Evolutionary conservation across 1,140 invertebrate species (phyloP).

Genomic region (Diprion similis): DNA sequence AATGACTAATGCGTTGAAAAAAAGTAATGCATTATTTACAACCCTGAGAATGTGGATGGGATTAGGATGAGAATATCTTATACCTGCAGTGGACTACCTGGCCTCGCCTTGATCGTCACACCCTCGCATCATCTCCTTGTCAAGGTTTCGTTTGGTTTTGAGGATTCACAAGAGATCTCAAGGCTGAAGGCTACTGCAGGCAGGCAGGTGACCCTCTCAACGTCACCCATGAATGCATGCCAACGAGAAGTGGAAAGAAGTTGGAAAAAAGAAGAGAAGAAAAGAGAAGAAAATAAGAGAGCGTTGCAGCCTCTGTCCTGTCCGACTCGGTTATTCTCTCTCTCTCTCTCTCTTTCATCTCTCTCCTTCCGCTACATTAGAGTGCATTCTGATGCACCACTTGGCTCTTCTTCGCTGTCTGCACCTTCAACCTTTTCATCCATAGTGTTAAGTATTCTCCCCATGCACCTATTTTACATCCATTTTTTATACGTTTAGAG

Average conservation of each 20-base stretch:
- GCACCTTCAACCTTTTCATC: no score
- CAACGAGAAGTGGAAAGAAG: conserved; percentile 27
- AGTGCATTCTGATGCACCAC: not conserved
- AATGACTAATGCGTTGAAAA: no score
- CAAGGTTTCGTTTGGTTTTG: not conserved
- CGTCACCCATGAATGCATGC: conserved; percentile 23
- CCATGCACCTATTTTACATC: no score
- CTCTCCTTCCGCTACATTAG: not conserved
- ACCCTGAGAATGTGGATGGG: no score
- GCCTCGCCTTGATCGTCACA: no score
- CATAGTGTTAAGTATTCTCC: no score
- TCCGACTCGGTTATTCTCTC: conserved; percentile 19
- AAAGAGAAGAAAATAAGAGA: conserved; percentile 7
- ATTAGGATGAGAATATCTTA: no score
- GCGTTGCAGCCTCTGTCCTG: conserved; percentile 14
- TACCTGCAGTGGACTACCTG: no score
- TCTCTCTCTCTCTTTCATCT: not conserved
- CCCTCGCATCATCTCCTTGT: not conserved
- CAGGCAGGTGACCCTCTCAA: conserved; percentile 24
- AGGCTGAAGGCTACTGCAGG: no score
- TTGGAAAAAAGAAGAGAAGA: conserved; percentile 20
- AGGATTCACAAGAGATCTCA: not conserved
- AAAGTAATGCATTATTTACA: no score
- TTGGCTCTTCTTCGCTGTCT: not conserved
- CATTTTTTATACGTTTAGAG: no score